Evolutionary conservation across 2,797 vertebrate genomes (phyloP).

Genomic region (Microhierax caerulescens): DNA sequence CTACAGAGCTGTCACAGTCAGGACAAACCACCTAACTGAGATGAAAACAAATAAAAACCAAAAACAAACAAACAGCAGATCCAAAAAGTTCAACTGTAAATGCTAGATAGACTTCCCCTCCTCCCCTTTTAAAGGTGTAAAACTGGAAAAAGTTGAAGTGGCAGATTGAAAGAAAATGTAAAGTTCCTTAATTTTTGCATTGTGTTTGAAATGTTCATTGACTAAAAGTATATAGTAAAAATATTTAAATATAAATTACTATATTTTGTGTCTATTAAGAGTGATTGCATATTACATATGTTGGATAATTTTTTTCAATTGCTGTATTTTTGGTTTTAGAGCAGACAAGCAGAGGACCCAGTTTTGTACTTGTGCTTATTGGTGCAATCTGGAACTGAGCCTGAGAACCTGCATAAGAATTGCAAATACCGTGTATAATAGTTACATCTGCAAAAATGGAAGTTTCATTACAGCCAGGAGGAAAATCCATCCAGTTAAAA

Average conservation of each 20-base stretch:
- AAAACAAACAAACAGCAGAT: background rate
- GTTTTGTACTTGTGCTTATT: background rate
- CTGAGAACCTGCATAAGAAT: background rate
- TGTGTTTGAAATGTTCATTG: background rate
- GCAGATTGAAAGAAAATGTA: background rate
- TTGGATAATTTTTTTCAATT: background rate
- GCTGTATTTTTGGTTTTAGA: background rate
- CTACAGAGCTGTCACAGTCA: conserved; percentile 38
- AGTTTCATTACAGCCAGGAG: background rate
- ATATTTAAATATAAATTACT: background rate
- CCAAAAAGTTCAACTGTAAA: background rate
- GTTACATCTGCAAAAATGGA: background rate
- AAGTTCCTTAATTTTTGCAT: background rate
- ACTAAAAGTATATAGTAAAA: background rate
- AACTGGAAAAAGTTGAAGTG: background rate
- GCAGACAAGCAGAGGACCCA: background rate
- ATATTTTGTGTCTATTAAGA: background rate
- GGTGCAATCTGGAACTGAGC: background rate
- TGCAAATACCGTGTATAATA: background rate
- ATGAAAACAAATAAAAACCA: background rate
- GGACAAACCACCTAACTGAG: background rate
- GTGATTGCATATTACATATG: background rate
- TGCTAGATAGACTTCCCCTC: background rate
- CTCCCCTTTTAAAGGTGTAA: background rate
- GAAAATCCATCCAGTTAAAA: background rate